Conservation (phyloP, 2,113 vertebrate species). For the Saimiri boliviensis region DNA sequence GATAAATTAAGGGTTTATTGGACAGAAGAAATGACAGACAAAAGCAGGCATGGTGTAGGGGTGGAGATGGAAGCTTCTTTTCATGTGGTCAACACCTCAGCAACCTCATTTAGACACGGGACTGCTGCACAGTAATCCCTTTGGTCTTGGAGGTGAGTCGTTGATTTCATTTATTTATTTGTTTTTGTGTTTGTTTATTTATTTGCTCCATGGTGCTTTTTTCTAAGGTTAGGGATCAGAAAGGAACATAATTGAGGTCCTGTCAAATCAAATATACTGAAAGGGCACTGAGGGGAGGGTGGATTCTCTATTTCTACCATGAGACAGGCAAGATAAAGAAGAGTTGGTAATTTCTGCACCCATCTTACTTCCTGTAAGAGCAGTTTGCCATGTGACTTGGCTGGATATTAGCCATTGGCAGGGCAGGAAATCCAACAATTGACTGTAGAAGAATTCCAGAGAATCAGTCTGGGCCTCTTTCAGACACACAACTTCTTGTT, state of each 20-base stretch:
- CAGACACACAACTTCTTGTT: neutral
- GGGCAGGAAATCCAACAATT: accelerated
- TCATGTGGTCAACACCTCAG: neutral
- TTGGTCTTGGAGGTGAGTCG: neutral
- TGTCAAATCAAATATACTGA: too few relatives aligned
- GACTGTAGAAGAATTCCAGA: neutral
- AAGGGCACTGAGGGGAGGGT: accelerated
- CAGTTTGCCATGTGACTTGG: too few relatives aligned
- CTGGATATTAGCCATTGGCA: neutral
- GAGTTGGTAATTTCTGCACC: neutral
- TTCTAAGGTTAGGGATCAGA: neutral
- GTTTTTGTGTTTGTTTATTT: too few relatives aligned
- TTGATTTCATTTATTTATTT: neutral
- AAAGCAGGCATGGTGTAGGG: too few relatives aligned
- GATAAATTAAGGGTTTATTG: neutral
- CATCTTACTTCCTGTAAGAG: too few relatives aligned
- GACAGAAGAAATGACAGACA: neutral
- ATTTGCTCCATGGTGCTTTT: neutral
- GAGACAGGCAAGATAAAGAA: neutral
- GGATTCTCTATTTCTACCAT: neutral
- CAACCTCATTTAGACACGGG: accelerated
- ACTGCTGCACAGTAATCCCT: accelerated
- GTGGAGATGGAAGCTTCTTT: accelerated
- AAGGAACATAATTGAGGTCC: accelerated
- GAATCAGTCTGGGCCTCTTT: neutral